Base-by-base conservation (phyloP, 1,140 invertebrate genomes). In the Campoletis sonorensis region DNA sequence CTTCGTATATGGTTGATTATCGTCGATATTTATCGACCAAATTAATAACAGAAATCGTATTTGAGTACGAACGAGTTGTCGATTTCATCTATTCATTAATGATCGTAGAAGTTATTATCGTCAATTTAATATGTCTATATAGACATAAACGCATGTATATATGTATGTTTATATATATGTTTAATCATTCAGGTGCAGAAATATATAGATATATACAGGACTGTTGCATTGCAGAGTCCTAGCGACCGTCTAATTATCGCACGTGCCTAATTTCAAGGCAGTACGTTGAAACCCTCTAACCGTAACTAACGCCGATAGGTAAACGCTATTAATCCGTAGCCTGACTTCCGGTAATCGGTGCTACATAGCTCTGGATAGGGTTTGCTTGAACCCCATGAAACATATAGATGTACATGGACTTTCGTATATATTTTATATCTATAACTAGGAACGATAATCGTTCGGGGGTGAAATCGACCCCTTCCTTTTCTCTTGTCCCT, bases 271-370 rank as follows among this genome's bases (percentile, higher is more conserved):
- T 86, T 84, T 84, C 80, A 83, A 82, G 76, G 76, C 72, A 76
- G 40, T 37, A 75, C 81, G 68, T 82, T 85, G 85, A 85, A 85
- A 85, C 82, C 79, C 78, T 75, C 79, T 82, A 86, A 83, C 86
- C 82, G 86, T 85, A 86, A 87, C 84, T 87, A 87, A 87, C 83
- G 75, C 75, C 71, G 81, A 86, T 86, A 80, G 83, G 81, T 75
- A 87, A 86, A 86, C 67, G 83, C 86, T 83, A 86, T 87, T 86
- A 87, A 87, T 86, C 82, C 80, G 37, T 33, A 75, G 80, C 79
- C 80, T 82, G 83, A 84, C 85, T 86, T 86, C 81, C 81, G 81
- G 79, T 84, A 86, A 86, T 85, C 82, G 84, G 70, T 81, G 71
- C 67, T 21, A 58, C 54, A 45, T 10, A 58, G 54, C 18, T 23